phyloP scores from a whole-genome alignment of 2,113 vertebrate species.

The Microcebus griseorufus region DNA sequence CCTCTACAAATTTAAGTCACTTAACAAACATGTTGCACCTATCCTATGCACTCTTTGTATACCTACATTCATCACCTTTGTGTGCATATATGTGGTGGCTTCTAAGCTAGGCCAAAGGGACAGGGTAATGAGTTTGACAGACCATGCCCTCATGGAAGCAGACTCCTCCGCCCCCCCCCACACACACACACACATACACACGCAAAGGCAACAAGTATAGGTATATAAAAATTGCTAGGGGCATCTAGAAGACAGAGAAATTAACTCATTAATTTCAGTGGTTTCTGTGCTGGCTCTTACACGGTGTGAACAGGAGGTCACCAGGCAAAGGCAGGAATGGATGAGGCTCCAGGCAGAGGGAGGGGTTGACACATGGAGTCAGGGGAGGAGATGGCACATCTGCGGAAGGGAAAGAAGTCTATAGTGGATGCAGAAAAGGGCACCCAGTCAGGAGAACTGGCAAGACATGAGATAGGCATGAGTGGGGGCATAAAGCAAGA shows the following conservation, averaged over 20 bases:
- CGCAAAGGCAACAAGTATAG: neutral
- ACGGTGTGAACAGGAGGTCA: neutral
- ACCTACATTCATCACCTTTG: neutral
- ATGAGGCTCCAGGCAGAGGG: neutral
- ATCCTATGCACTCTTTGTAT: neutral
- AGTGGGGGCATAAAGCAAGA: neutral
- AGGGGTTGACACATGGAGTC: neutral
- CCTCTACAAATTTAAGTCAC: slow-evolving; percentile 12
- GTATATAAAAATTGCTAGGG: neutral
- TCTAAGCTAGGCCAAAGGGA: neutral
- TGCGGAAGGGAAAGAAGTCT: neutral
- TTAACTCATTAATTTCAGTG: neutral
- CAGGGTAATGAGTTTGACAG: neutral
- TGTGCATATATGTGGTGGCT: neutral
- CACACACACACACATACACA: neutral
- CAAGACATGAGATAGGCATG: neutral
- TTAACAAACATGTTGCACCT: neutral
- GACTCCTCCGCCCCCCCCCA: no score
- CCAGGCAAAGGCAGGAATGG: neutral
- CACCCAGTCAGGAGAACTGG: neutral
- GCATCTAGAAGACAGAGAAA: neutral
- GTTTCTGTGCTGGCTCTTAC: neutral
- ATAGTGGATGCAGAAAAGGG: neutral
- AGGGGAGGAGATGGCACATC: neutral
- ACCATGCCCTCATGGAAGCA: neutral